These are phyloP conservation scores for Halyomorpha halys DNA, from an alignment of 1,140 invertebrate genomes.

Conservation along the genomic window DNA sequence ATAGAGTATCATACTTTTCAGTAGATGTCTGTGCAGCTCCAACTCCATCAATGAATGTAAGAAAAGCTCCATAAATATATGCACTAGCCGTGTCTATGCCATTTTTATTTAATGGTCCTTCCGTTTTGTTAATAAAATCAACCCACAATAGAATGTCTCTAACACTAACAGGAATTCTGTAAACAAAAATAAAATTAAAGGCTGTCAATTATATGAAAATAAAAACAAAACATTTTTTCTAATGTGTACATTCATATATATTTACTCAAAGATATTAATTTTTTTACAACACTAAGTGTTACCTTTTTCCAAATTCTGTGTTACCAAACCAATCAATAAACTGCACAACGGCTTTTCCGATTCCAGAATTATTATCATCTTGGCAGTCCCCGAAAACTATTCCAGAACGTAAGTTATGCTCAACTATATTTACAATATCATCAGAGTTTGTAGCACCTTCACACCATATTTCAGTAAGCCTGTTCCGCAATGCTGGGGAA, in stretches of 20 bases:
- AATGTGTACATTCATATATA: too few species aligned
- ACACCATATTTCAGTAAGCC: slow-evolving; percentile 99
- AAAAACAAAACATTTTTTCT: not conserved
- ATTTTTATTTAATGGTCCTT: slow-evolving; percentile 32
- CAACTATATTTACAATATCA: slow-evolving; percentile 62
- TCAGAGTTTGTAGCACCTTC: slow-evolving; percentile 51
- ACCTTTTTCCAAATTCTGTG: slow-evolving; percentile 60
- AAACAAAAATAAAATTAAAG: slow-evolving; percentile 25
- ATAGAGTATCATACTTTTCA: slow-evolving; percentile 19
- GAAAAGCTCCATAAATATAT: slow-evolving; percentile 77
- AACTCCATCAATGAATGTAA: slow-evolving; percentile 79
- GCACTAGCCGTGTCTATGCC: slow-evolving; percentile 47
- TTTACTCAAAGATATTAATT: too few species aligned
- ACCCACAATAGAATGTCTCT: slow-evolving; percentile 90
- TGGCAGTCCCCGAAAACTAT: slow-evolving; percentile 41
- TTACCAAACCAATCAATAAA: slow-evolving; percentile 70
- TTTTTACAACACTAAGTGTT: not conserved
- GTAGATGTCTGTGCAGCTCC: slow-evolving; percentile 29
- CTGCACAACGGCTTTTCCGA: slow-evolving; percentile 59
- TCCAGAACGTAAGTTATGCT: slow-evolving; percentile 57
- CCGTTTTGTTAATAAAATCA: slow-evolving; percentile 65
- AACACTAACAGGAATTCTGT: slow-evolving; percentile 71
- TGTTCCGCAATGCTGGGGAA: slow-evolving; percentile 91
- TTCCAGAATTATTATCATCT: slow-evolving; percentile 44
- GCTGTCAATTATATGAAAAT: not conserved